Base-by-base conservation (phyloP, 2,797 vertebrate genomes). In the Aselliscus stoliczkanus region DNA sequence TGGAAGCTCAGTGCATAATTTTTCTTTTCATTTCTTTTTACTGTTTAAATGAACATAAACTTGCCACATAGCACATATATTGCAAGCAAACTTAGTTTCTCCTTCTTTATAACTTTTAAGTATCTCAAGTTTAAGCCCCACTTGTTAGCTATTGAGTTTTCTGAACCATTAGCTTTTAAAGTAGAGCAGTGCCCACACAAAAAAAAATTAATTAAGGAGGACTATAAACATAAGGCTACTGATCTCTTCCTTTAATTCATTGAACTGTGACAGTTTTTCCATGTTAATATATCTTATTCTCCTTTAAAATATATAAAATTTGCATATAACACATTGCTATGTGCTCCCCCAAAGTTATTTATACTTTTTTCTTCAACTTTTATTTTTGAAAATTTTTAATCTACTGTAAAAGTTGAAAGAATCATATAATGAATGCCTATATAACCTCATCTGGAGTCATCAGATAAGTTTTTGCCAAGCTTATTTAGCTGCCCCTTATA, bases 141-240 rank as follows among this genome's bases (percentile, higher is more conserved):
- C 58, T 75, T 37, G 25, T 88, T 96, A 88, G 65, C 72, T 88
- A 11, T 81, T 76, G 56, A 87, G 75, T 73, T 89, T 96, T 96
- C 75, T 69, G 29, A 62, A 92, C n/a, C n/a, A 31, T 93, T 93
- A 58, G n/a, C 17, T 79, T 81, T 92, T 91, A 91, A 88, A 85
- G 29, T 88, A 93, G n/a, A 84, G 27, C 15, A 89, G 50, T 92
- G 64, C 42, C 67, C 21, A 75, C 29, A 79, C 42, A 88, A 90
- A 92, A 90, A 92, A 31, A 88, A 93, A 58, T 72, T 13, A 90
- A 91, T 75, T 90, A 86, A 82, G 76, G 15, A 94, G 84, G 18
- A 64, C 58, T 69, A 60, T 4, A 86, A 92, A 75, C 23, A 31
- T 80, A 81, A 82, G 44, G 29, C 37, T 84, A 34, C 50, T 87